These are phyloP conservation scores for Gymnobelideus leadbeateri DNA, from an alignment of 2,113 vertebrate species.

Conservation along the genomic window DNA sequence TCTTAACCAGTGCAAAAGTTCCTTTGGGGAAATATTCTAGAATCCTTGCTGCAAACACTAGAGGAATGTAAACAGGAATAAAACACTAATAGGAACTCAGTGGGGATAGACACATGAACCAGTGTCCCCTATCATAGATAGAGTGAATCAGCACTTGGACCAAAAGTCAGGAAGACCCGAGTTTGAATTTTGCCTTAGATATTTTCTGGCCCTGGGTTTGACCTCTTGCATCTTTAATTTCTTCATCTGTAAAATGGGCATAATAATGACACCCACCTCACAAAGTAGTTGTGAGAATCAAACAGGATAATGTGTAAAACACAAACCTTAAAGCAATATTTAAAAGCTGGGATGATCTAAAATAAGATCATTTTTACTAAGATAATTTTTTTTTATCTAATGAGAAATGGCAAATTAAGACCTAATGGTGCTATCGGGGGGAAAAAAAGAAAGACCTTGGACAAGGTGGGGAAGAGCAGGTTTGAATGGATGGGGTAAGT, in stretches of 20 bases:
- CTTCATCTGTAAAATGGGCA: background rate
- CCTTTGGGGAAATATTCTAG: background rate
- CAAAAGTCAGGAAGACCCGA: background rate
- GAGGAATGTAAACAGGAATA: background rate
- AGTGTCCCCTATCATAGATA: background rate
- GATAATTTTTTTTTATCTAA: background rate
- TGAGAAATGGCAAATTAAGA: background rate
- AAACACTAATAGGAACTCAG: background rate
- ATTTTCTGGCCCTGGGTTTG: background rate
- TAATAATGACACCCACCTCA: background rate
- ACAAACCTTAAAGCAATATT: background rate
- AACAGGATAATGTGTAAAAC: background rate
- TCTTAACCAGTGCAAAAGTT: background rate
- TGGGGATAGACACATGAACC: background rate
- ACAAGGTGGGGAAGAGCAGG: background rate
- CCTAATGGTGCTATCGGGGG: background rate
- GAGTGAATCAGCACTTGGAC: background rate
- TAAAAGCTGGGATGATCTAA: background rate
- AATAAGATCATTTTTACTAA: background rate
- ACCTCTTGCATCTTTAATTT: background rate
- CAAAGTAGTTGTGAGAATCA: background rate
- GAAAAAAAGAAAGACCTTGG: background rate
- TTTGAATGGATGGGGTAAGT: background rate
- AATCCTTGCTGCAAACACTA: background rate
- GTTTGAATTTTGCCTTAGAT: background rate